Base-by-base conservation (phyloP, 2,113 vertebrate genomes). In the Trogon surrucura region DNA sequence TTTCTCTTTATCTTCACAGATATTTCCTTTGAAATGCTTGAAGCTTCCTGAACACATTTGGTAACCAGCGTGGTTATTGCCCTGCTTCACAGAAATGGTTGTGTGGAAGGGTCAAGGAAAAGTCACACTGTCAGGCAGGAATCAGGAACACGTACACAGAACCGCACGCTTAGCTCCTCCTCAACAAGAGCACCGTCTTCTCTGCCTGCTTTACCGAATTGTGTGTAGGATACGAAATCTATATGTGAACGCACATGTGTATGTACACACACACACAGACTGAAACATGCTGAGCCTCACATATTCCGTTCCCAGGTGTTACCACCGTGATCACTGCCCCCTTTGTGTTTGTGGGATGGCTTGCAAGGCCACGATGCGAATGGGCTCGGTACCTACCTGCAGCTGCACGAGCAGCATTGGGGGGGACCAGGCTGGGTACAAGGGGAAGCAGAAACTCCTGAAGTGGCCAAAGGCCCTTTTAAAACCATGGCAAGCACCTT, bases 261-360 rank as follows among this genome's bases (percentile, higher is more conserved):
- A 29, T 10, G 47, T 8, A 21, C 2, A 29, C 2, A 3, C 2
- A 27, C 3, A 47, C 7, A 45, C 23, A 41, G 12, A 30, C 9
- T 5, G 60, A 56, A 57, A 34, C 41, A 21, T 12, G 48, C 47
- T 10, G 32, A 86, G 32, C 36, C 38, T 54, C 26, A 48, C 60
- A 11, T 61, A 23, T 2, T 75, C n/a, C n/a, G 0, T 66, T 62
- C 23, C 21, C 22, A 51, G 34, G 23, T 72, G 16, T 23, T 48
- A 16, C 17, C 36, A 45, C n/a, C 16, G 5, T 44, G 48, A 11
- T 50, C n/a, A 11, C 9, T 74, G 56, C 44, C 56, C 14, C 12
- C 30, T 73, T 34, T 44, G 21, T 58, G 51, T 27, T 60, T 50
- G 73, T 64, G 60, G 44, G 16, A 3, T 47, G n/a, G 60, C 64